Conservation (phyloP, 2,888 invertebrate genomes). For the Sepioteuthis lessoniana region DNA sequence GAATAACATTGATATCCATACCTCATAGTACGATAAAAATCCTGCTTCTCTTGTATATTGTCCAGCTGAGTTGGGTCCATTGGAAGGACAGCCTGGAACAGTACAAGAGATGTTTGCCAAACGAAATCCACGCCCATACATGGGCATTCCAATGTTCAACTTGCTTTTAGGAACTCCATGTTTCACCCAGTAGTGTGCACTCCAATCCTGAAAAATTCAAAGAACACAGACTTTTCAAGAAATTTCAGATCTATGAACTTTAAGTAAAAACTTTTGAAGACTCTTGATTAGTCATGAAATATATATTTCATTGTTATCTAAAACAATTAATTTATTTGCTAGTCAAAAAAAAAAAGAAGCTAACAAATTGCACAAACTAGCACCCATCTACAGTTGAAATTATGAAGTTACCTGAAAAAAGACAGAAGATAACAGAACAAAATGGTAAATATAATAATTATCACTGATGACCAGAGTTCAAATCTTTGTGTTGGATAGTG, state of each 20-base stretch:
- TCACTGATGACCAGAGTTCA: too few relatives aligned
- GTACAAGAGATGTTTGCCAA: conserved; percentile 73
- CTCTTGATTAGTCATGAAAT: too few relatives aligned
- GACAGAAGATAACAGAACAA: too few relatives aligned
- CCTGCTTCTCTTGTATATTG: conserved; percentile 39
- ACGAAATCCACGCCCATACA: conserved; percentile 49
- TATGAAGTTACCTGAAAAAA: too few relatives aligned
- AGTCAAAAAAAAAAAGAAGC: too few relatives aligned
- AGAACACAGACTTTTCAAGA: not conserved
- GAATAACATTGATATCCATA: not conserved
- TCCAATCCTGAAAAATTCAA: conserved; percentile 64
- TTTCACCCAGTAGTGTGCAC: conserved; percentile 65
- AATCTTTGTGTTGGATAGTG: too few relatives aligned
- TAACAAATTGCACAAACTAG: not conserved
- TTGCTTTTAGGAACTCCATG: conserved; percentile 92
- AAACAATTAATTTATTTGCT: too few relatives aligned
- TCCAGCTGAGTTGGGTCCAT: not conserved
- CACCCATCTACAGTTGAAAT: too few relatives aligned
- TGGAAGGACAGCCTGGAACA: not conserved
- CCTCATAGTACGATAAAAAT: conserved; percentile 41
- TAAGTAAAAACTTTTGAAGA: too few relatives aligned
- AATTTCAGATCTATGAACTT: too few relatives aligned
- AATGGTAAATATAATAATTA: too few relatives aligned
- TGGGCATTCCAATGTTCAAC: conserved; percentile 92
- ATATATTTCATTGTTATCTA: too few relatives aligned